phyloP scores from a whole-genome alignment of 2,888 invertebrate genomes.

The Cerceris ruficornis region DNA sequence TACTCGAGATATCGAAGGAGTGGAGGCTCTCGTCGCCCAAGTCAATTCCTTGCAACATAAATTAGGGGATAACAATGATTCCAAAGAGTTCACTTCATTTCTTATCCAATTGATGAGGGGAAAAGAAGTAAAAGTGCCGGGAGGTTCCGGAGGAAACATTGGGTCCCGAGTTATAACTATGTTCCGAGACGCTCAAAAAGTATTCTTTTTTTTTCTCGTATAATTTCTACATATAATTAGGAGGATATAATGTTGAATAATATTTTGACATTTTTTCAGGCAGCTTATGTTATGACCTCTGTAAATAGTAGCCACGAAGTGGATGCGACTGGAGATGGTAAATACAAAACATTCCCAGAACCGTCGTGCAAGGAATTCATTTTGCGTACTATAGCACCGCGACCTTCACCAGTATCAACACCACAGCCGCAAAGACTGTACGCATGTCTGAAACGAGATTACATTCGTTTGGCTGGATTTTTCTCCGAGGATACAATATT shows the following conservation, averaged over 20 bases:
- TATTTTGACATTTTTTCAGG: slow-evolving; percentile 75
- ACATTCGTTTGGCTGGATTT: slow-evolving; percentile 89
- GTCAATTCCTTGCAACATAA: slow-evolving; percentile 84
- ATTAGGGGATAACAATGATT: slow-evolving; percentile 80
- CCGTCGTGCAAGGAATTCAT: slow-evolving; percentile 87
- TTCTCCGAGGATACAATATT: slow-evolving; percentile 91
- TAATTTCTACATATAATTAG: neutral
- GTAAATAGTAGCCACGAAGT: slow-evolving; percentile 68
- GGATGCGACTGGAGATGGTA: slow-evolving; percentile 70
- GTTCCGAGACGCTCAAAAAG: slow-evolving; percentile 85
- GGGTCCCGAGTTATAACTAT: slow-evolving; percentile 84
- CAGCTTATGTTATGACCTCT: slow-evolving; percentile 82
- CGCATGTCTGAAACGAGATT: slow-evolving; percentile 86
- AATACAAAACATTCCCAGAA: slow-evolving; percentile 82
- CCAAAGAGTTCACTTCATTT: slow-evolving; percentile 81
- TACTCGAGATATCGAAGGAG: slow-evolving; percentile 79
- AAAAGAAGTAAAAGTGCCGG: slow-evolving; percentile 85
- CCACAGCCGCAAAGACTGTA: slow-evolving; percentile 87
- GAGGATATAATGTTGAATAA: neutral
- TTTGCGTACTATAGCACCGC: slow-evolving; percentile 84
- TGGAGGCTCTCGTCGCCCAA: slow-evolving; percentile 83
- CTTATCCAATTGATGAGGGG: slow-evolving; percentile 83
- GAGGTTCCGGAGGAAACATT: slow-evolving; percentile 83
- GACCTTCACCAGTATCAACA: slow-evolving; percentile 85
- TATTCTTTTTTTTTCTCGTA: slow-evolving; percentile 57